phyloP scores from a whole-genome alignment of 2,888 invertebrate genomes.

The Lochmaea crataegi region DNA sequence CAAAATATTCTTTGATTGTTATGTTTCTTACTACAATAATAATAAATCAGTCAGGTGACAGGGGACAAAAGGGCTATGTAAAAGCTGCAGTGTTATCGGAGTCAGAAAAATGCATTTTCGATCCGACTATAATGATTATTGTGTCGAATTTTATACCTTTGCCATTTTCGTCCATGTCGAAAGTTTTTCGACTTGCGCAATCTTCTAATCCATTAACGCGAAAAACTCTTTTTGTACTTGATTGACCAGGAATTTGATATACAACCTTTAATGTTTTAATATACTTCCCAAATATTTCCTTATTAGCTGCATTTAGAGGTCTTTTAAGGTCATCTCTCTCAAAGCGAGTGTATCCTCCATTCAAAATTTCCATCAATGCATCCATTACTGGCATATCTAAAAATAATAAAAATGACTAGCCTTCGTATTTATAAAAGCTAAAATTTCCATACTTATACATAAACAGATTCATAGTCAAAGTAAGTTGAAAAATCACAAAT shows the following conservation, averaged over 20 bases:
- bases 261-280: constrained; percentile 61
- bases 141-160: not conserved
- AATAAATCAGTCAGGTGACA: not conserved
- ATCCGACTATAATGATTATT: not conserved
- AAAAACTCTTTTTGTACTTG: constrained; percentile 63
- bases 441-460: not conserved
- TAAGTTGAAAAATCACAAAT: too few species aligned
- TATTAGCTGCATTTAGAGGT: constrained; percentile 43
- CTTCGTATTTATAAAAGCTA: too few species aligned
- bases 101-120: not conserved
- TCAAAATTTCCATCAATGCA: constrained; percentile 41
- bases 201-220: constrained; percentile 21
- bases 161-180: not conserved
- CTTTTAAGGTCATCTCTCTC: constrained; percentile 31
- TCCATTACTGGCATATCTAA: constrained; percentile 65
- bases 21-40: constrained; percentile 41
- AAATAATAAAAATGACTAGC: not conserved
- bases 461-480: too few species aligned
- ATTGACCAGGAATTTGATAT: constrained; percentile 65
- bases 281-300: constrained; percentile 42
- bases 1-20: constrained; percentile 68
- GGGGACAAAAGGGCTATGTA: too few species aligned
- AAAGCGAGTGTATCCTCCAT: constrained; percentile 16
- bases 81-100: too few species aligned
- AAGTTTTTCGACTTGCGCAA: not conserved